A percentile compares a stretch with the other conserved stretches of the same genome.
Conservation (phyloP, 2,888 invertebrate genomes). For the Axea sp. region DNA sequence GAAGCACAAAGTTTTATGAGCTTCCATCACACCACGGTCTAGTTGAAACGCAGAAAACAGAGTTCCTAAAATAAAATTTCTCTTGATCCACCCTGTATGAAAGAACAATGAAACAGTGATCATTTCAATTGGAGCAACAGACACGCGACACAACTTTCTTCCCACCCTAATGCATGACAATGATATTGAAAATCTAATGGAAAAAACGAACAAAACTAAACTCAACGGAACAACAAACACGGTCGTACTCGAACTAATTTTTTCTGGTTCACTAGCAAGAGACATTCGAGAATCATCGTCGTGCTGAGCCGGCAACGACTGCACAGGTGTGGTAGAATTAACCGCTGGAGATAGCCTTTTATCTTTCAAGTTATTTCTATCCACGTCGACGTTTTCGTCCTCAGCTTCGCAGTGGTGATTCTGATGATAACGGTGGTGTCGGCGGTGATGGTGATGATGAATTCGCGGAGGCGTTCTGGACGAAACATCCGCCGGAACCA, state of each 20-base stretch:
- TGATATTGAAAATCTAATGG: no score
- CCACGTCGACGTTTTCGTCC: slow-evolving; percentile 69
- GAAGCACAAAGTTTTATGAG: no score
- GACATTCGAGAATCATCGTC: slow-evolving; percentile 78
- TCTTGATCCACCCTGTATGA: no score
- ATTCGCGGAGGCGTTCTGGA: slow-evolving; percentile 76
- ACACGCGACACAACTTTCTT: no score
- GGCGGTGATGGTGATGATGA: slow-evolving; percentile 77
- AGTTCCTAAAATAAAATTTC: no score
- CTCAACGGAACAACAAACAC: no score
- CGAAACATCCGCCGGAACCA: slow-evolving; percentile 71
- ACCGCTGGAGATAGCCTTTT: slow-evolving; percentile 71
- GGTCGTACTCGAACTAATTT: slow-evolving; percentile 74
- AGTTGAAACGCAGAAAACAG: no score
- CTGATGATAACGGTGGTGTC: slow-evolving; percentile 77
- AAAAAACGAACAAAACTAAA: no score
- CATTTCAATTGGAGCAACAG: no score
- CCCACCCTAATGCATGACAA: no score
- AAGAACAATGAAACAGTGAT: no score
- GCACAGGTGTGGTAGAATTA: slow-evolving; percentile 68
- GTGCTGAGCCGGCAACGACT: slow-evolving; percentile 69
- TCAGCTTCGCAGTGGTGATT: slow-evolving; percentile 76
- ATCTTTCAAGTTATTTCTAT: slow-evolving; percentile 71
- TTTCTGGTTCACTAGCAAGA: slow-evolving; percentile 77
- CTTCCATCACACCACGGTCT: no score